A percentile compares a stretch with the other conserved stretches of the same genome.
Evolutionary conservation across 2,113 vertebrate genomes (phyloP).

Genomic region (Proterorhinus semilunaris): DNA sequence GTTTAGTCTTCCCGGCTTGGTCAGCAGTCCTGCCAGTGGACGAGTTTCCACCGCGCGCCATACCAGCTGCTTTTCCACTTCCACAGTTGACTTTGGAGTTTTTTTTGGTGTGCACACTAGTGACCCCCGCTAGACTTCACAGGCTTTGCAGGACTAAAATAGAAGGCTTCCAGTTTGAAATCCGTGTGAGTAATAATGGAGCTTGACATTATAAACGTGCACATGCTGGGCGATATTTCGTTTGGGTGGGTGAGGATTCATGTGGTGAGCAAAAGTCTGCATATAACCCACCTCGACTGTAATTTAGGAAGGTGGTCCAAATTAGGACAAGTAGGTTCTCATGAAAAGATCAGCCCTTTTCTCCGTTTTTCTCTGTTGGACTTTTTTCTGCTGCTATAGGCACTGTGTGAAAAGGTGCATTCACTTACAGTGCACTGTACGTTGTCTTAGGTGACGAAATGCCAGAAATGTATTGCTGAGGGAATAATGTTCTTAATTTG

Average conservation of each 20-base stretch:
- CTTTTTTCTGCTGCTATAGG: too few species aligned
- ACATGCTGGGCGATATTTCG: conserved; percentile 14
- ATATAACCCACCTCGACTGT: conserved; percentile 16
- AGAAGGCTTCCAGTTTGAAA: conserved; percentile 10
- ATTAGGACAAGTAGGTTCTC: conserved; percentile 27
- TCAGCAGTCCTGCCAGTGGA: conserved; percentile 32
- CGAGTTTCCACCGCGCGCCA: conserved; percentile 12
- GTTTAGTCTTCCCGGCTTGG: conserved; percentile 26
- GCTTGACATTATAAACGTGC: conserved; percentile 13
- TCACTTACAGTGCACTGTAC: too few species aligned
- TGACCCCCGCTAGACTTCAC: conserved; percentile 12
- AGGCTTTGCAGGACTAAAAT: conserved; percentile 11
- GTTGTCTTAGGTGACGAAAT: neutral
- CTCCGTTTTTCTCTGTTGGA: neutral
- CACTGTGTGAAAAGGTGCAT: too few species aligned
- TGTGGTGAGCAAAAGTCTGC: conserved; percentile 12
- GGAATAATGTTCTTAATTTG: too few species aligned
- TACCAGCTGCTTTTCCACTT: conserved; percentile 14
- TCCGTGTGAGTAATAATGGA: neutral
- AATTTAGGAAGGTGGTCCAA: conserved; percentile 17
- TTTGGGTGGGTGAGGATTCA: conserved; percentile 12
- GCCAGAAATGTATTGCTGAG: neutral
- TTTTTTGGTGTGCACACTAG: conserved; percentile 11
- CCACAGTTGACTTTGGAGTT: conserved; percentile 17
- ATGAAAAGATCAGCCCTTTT: neutral